phyloP scores from a whole-genome alignment of 2,113 vertebrate genomes.

The Trematomus loennbergii region DNA sequence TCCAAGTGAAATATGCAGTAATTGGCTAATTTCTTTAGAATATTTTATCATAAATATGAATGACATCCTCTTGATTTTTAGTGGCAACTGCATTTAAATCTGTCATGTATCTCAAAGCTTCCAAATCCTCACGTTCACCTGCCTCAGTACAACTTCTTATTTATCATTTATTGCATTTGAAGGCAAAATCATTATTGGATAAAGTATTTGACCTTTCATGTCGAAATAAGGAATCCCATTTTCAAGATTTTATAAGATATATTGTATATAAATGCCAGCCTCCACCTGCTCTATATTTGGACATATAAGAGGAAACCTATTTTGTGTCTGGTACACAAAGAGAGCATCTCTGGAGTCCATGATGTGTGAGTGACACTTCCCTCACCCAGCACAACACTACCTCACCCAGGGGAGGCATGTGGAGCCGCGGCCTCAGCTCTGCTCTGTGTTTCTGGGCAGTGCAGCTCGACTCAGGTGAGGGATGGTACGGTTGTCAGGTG shows the following conservation, averaged over 20 bases:
- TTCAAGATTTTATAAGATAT: not conserved
- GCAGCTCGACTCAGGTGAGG: constrained; percentile 66
- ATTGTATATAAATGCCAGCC: not conserved
- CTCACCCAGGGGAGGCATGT: constrained; percentile 41
- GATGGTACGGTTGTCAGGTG: constrained; percentile 76
- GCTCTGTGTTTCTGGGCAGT: constrained; percentile 39
- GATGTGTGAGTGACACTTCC: constrained; percentile 51
- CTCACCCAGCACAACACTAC: constrained; percentile 43
- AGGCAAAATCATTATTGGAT: not conserved
- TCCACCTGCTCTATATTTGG: not conserved
- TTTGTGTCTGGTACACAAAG: constrained; percentile 3
- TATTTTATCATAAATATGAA: not conserved
- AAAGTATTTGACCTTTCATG: too few relatives aligned
- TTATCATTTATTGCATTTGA: not conserved
- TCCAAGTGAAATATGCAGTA: not conserved
- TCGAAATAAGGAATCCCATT: not conserved
- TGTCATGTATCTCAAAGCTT: not conserved
- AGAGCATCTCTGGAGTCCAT: constrained; percentile 1
- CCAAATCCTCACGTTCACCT: not conserved
- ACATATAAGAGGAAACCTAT: not conserved
- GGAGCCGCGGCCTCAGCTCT: constrained; percentile 38
- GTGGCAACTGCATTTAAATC: not conserved
- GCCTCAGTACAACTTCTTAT: not conserved
- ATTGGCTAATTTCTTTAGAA: not conserved
- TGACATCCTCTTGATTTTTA: not conserved